A percentile compares a stretch with the other conserved stretches of the same genome.
These are phyloP conservation scores for Gallinago solitaria DNA, from an alignment of 2,797 vertebrate genomes.

Conservation along the genomic window DNA sequence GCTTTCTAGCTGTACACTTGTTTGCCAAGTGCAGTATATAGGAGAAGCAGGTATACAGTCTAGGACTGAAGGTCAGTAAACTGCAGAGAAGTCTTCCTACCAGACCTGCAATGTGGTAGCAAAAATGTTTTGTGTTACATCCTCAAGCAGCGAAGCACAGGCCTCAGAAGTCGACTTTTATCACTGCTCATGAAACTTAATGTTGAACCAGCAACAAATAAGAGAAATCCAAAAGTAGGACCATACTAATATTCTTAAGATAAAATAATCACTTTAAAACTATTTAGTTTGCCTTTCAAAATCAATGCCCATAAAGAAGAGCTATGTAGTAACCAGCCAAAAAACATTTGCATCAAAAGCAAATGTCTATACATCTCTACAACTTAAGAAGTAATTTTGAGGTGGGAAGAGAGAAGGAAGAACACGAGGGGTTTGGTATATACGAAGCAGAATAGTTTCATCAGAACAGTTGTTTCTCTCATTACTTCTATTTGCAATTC, in stretches of 20 bases:
- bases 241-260: background rate
- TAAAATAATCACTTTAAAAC: background rate
- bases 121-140: background rate
- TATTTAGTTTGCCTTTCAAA: background rate
- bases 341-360: background rate
- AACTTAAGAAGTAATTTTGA: background rate
- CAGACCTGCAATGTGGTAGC: background rate
- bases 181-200: background rate
- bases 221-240: background rate
- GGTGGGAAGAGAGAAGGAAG: background rate
- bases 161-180: background rate
- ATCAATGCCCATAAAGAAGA: background rate
- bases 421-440: background rate
- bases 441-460: background rate
- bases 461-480: background rate
- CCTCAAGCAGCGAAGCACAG: background rate
- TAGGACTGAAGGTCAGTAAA: background rate
- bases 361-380: background rate
- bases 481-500: background rate
- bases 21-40: background rate
- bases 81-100: background rate
- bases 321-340: background rate
- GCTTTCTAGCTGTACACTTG: background rate
- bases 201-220: background rate
- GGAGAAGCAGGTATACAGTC: background rate